Base-by-base conservation (phyloP, 92 coral and sea anemone species). In the Meandrina meandrites region DNA sequence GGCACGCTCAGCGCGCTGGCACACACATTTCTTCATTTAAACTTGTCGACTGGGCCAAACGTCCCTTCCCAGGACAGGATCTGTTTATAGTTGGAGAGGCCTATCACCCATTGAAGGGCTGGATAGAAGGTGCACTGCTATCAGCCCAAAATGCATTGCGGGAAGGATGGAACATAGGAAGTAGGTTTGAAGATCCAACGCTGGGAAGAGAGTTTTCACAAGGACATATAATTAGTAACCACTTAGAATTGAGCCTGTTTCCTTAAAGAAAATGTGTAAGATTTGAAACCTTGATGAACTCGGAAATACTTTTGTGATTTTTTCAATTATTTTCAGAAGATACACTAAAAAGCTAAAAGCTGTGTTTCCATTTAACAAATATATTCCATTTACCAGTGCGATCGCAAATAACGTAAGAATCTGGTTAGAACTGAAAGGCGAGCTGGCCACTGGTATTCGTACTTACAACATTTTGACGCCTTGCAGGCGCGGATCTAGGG, bases 71-170 rank as follows among this genome's bases (percentile, higher is more conserved):
- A 17, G 88, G 83, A 32, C 84, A 87, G 60, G 88, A 93, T 51
- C 56, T 93, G 74, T 93, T 93, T 58, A 32, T 90, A 13, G 93
- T 90, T 80, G 92, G 92, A 48, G 95, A 90, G 82, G 91, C 95
- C 2, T 93, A 80, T 77, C 68, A 93, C 36, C 91, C 92, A 22
- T 21, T 90, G 36, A 75, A 92, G 24, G 93, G 90, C 22, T 93
- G 95, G 95, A 90, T 91, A 67, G 88, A 90, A 72, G 93, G 95
- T 34, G 86, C 93, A 6, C 75, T 88, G 12, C 54, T n/a, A 22
- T 87, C 95, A 35, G 84, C 85, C 64, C 90, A 84, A 54, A 85
- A 93, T 79, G 93, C 92, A 19, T 73, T 90, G 77, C 68, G 69
- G 1, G 93, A 90, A 34, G 95, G 95, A 30, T 90, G 90, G 93